Evolutionary conservation across 2,888 invertebrate genomes (phyloP), one percentile per base, ranked within the genome.

Genomic region (Hofmannophila pseudospretella): DNA sequence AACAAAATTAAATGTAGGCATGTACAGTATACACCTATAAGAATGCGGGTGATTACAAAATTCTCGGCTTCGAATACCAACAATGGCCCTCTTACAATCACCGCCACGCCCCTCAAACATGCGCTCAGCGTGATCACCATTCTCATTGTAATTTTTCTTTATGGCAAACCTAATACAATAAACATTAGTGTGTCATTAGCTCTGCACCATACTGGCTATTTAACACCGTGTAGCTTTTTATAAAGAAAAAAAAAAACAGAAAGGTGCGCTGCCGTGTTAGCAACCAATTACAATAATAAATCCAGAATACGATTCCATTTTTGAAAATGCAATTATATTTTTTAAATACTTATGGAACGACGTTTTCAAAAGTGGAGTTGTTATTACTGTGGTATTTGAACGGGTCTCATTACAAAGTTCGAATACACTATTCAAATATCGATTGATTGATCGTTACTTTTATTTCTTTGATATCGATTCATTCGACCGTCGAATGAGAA

Each of bases 121-220:
- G 77, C 60, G 50, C 85, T 31, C 85, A 78, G 82, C 84, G 64
- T 79, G 84, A 76, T 75, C 62, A 52, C 75, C 49, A 78, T 82
- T 79, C 73, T 67, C 56, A 82, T 78, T 80, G 69, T 75, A 81
- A 80, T 81, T 79, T 73, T 76, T 69, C 68, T 68, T 49, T 80
- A 73, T 74, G 74, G 73, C 68, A 72, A 70, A 76, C 74, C 80
- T 85, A 82, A 84, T 85, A 85, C 78, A 85, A 85, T 85, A 85
- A 84, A 73, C 71, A 75, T 84, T 76, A 81, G 66, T 74, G 52
- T 79, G 70, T 82, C 79, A 86, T 85, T 86, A 86, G 67, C 69
- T 58, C 56, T 54, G 72, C 80, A 72, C 71, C 77, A 74, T 67
- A 77, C 80, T 75, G 74, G 70, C 72, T 71, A 66, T 66, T 72